Evolutionary conservation across 2,888 invertebrate species (phyloP).

Genomic region (Cheilosia vulpina): DNA sequence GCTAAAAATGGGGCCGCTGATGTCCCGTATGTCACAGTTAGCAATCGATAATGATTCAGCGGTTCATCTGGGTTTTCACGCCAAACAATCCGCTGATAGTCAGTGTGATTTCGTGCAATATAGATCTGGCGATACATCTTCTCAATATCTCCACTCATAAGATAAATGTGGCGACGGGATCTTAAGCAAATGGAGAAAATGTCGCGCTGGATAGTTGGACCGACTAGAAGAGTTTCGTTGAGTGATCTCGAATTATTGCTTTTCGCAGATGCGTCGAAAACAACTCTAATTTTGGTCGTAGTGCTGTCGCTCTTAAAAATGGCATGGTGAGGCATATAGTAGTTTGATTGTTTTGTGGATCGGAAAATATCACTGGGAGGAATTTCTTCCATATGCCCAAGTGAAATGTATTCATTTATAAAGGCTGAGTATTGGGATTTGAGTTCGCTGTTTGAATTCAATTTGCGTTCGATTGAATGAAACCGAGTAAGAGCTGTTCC

Average conservation of each 20-base stretch:
- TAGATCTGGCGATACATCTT: conserved; percentile 64
- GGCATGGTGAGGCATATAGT: conserved; percentile 27
- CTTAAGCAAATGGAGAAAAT: too few species aligned
- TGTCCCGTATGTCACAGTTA: too few species aligned
- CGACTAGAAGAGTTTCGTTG: conserved; percentile 48
- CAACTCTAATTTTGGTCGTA: conserved; percentile 52
- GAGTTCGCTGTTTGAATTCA: neutral
- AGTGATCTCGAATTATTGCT: conserved; percentile 23
- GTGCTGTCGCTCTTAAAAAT: conserved; percentile 30
- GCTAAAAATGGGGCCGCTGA: conserved; percentile 8
- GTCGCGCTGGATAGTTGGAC: conserved; percentile 44
- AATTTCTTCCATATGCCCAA: conserved; percentile 53
- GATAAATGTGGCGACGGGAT: conserved; percentile 38
- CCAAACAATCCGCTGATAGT: conserved; percentile 62
- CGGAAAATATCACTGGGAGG: conserved; percentile 11
- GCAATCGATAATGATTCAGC: too few species aligned
- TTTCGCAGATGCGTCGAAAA: conserved; percentile 57
- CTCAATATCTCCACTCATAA: conserved; percentile 55
- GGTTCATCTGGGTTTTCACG: too few species aligned
- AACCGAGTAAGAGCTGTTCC: conserved; percentile 9
- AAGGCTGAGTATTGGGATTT: conserved; percentile 8
- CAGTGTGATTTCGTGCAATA: conserved; percentile 34
- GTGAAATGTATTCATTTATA: conserved; percentile 36
- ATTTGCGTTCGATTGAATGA: conserved; percentile 15
- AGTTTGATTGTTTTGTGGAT: conserved; percentile 7